Conservation (phyloP, 2,888 invertebrate genomes). For the Sinotaia quadrata region DNA sequence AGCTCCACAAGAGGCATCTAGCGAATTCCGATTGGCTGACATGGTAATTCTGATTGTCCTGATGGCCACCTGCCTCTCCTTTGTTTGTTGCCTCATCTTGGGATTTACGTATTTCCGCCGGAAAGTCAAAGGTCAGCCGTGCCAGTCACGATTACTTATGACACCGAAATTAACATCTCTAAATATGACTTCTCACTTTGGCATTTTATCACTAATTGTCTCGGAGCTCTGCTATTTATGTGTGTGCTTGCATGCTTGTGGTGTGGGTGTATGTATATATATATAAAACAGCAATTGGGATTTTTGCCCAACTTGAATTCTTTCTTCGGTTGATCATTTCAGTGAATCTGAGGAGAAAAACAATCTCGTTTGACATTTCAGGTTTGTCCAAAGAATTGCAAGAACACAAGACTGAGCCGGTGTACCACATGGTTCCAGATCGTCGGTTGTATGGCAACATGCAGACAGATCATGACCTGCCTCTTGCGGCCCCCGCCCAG, state of each 20-base stretch:
- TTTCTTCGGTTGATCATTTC: neutral
- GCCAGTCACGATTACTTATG: neutral
- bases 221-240: neutral
- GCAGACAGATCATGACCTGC: neutral
- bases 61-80: conserved; percentile 8
- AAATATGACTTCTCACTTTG: neutral
- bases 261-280: neutral
- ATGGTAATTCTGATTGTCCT: conserved; percentile 17
- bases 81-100: conserved; percentile 10
- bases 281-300: neutral
- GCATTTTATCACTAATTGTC: neutral
- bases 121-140: conserved; percentile 13
- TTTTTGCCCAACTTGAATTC: neutral
- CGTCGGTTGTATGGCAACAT: conserved; percentile 18
- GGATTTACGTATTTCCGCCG: conserved; percentile 21
- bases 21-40: conserved; percentile 6
- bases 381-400: conserved; percentile 16
- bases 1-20: neutral
- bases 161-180: too few relatives aligned
- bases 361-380: neutral
- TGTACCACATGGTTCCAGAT: conserved; percentile 10
- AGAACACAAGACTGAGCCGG: conserved; percentile 16
- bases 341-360: neutral
- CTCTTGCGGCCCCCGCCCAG: neutral
- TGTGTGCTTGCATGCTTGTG: neutral